These are phyloP conservation scores for Cheilosia variabilis DNA, from an alignment of 2,888 invertebrate genomes.

Conservation along the genomic window DNA sequence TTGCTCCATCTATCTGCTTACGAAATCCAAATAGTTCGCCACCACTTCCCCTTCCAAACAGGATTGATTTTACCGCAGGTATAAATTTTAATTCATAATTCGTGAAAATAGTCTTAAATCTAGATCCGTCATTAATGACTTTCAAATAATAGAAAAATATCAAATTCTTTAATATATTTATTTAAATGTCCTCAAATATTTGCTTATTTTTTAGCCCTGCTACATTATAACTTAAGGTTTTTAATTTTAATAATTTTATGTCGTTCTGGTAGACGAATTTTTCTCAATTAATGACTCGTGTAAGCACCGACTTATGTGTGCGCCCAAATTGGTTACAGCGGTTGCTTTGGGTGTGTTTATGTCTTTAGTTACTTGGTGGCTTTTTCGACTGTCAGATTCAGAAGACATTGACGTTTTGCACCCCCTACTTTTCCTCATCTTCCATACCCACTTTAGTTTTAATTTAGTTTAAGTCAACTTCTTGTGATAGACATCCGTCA, in stretches of 20 bases:
- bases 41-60: constrained; percentile 23
- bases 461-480: no score
- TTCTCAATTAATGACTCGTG: constrained; percentile 15
- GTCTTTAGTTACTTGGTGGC: background rate
- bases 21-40: constrained; percentile 23
- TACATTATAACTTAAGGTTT: background rate
- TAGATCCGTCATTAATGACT: background rate
- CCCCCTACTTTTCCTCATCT: no score
- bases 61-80: constrained; percentile 7
- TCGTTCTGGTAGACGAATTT: background rate
- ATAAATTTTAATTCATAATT: constrained; percentile 4
- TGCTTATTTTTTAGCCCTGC: constrained; percentile 3
- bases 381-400: background rate
- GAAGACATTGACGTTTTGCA: background rate
- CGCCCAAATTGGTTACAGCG: constrained; percentile 6
- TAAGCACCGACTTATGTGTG: background rate
- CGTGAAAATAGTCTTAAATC: background rate
- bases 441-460: no score
- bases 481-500: no score
- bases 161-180: constrained; percentile 10
- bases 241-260: background rate
- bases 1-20: constrained; percentile 16
- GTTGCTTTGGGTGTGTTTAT: constrained; percentile 1
- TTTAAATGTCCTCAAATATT: background rate
- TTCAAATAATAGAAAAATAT: constrained; percentile 1